Evolutionary conservation across 2,113 vertebrate species (phyloP).

Genomic region (Sisor rabdophorus): DNA sequence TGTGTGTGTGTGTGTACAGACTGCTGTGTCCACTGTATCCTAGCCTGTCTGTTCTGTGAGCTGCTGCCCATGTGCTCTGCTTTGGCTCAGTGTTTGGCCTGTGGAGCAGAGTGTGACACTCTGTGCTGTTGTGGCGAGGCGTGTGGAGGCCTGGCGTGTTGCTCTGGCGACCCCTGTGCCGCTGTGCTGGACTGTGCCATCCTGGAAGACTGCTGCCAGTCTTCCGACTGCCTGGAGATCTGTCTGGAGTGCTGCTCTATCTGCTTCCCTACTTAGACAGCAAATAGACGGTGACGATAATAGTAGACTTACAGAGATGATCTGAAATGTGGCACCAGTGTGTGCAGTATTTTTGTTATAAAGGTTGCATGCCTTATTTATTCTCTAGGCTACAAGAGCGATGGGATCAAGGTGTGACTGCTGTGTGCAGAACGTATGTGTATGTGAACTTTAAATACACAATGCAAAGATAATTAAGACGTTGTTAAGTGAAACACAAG

Average conservation of each 20-base stretch:
- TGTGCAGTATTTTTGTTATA: slow-evolving; percentile 3
- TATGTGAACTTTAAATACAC: neutral
- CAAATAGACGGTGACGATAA: slow-evolving; percentile 21
- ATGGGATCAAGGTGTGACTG: slow-evolving; percentile 17
- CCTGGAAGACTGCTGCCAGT: slow-evolving; percentile 71
- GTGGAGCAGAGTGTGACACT: slow-evolving; percentile 61
- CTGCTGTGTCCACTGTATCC: slow-evolving; percentile 72
- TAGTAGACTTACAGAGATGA: neutral
- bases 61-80: slow-evolving; percentile 68
- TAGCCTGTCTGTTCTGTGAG: slow-evolving; percentile 77
- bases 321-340: slow-evolving; percentile 7
- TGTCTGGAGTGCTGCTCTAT: slow-evolving; percentile 78
- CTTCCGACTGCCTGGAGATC: slow-evolving; percentile 74
- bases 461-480: neutral
- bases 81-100: slow-evolving; percentile 65
- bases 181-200: slow-evolving; percentile 67
- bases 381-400: slow-evolving; percentile 25
- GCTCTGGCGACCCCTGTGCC: slow-evolving; percentile 60
- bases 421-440: slow-evolving; percentile 4
- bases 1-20: slow-evolving; percentile 56
- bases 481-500: neutral
- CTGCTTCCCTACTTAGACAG: slow-evolving; percentile 69
- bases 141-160: slow-evolving; percentile 52
- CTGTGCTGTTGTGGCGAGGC: slow-evolving; percentile 63
- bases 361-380: slow-evolving; percentile 4